Evolutionary conservation across 2,888 invertebrate species (phyloP).

Genomic region (Podabrus alpinus): DNA sequence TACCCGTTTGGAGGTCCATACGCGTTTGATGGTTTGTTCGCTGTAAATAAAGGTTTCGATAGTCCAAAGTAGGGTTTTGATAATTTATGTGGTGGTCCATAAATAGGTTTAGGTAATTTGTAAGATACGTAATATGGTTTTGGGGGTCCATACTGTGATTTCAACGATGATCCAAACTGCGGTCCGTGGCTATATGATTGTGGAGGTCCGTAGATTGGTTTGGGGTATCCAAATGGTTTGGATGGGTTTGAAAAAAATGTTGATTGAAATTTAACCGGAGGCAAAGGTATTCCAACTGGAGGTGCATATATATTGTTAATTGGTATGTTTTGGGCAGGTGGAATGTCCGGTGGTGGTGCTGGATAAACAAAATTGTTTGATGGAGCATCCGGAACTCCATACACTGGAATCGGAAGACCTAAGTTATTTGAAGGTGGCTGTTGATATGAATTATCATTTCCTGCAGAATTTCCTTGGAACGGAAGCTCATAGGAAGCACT

Average conservation of each 20-base stretch:
- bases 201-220: slow-evolving; percentile 58
- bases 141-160: slow-evolving; percentile 54
- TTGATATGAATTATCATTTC: slow-evolving; percentile 53
- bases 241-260: slow-evolving; percentile 34
- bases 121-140: slow-evolving; percentile 49
- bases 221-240: slow-evolving; percentile 51
- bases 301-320: slow-evolving; percentile 32
- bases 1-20: slow-evolving; percentile 45
- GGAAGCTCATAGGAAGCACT: slow-evolving; percentile 61
- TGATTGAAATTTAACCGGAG: slow-evolving; percentile 33
- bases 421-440: slow-evolving; percentile 51
- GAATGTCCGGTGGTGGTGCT: slow-evolving; percentile 56
- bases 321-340: slow-evolving; percentile 45
- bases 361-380: slow-evolving; percentile 54
- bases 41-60: neutral
- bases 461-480: slow-evolving; percentile 59
- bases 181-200: slow-evolving; percentile 46
- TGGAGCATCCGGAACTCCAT: slow-evolving; percentile 62
- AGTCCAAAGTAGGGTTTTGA: slow-evolving; percentile 1
- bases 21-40: slow-evolving; percentile 32
- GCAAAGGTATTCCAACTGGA: slow-evolving; percentile 30
- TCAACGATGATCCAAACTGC: slow-evolving; percentile 39
- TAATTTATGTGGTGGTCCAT: slow-evolving; percentile 12
- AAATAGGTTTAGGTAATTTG: slow-evolving; percentile 34
- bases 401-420: slow-evolving; percentile 62